Percentiles rank a stretch among this genome's conserved stretches.
Conservation (phyloP, 2,888 invertebrate species). For the Cactoblastis cactorum region DNA sequence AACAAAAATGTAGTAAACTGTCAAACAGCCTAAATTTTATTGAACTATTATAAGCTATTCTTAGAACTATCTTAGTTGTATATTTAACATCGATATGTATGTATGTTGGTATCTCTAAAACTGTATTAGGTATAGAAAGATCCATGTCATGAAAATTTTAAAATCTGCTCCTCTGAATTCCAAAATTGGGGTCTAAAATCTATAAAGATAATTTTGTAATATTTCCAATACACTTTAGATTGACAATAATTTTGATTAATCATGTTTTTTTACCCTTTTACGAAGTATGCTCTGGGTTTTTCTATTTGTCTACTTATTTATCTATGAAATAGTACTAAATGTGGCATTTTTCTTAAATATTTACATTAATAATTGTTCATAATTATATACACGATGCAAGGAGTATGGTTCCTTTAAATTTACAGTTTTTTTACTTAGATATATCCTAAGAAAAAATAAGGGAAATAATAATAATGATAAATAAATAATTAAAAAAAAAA, state of each 20-base stretch:
- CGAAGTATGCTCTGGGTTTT: constrained; percentile 34
- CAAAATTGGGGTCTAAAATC: constrained; percentile 50
- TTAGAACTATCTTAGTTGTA: constrained; percentile 56
- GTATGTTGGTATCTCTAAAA: constrained; percentile 70
- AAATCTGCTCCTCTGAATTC: constrained; percentile 37
- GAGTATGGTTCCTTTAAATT: constrained; percentile 76
- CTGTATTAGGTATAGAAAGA: constrained; percentile 46
- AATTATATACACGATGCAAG: constrained; percentile 73
- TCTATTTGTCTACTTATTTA: constrained; percentile 53
- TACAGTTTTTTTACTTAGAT: constrained; percentile 50
- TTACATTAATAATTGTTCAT: constrained; percentile 54
- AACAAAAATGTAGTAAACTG: constrained; percentile 53
- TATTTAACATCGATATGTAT: constrained; percentile 79
- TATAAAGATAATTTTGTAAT: constrained; percentile 49
- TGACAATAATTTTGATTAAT: constrained; percentile 62
- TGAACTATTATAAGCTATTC: constrained; percentile 67
- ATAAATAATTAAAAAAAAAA: constrained; percentile 64
- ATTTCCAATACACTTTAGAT: constrained; percentile 51
- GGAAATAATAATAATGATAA: constrained; percentile 39
- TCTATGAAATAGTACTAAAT: constrained; percentile 41
- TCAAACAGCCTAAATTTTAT: constrained; percentile 67
- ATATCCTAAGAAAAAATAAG: constrained; percentile 37
- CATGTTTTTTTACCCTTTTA: constrained; percentile 49
- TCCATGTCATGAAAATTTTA: constrained; percentile 40
- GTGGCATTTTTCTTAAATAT: constrained; percentile 49